Evolutionary conservation across 2,113 vertebrate genomes (phyloP).

Genomic region (Hippocampus comes): DNA sequence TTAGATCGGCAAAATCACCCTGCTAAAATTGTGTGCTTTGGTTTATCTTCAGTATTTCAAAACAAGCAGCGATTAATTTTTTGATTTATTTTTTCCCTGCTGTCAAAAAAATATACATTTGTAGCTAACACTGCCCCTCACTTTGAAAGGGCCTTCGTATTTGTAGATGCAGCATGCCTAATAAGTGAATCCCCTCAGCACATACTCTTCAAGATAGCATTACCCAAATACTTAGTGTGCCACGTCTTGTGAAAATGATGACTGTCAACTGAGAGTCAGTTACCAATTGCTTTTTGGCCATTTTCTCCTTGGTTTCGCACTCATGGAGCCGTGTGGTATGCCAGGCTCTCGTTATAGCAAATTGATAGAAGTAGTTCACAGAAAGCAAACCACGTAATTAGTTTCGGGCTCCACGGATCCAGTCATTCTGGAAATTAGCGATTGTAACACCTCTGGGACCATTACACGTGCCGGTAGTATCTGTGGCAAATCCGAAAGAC

Average conservation of each 20-base stretch:
- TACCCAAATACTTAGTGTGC: constrained; percentile 16
- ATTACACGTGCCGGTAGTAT: neutral
- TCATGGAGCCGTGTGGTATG: constrained; percentile 4
- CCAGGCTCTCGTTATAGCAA: constrained; percentile 43
- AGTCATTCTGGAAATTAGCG: constrained; percentile 48
- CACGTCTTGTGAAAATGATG: constrained; percentile 18
- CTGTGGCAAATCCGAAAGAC: constrained; percentile 34
- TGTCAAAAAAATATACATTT: constrained; percentile 30
- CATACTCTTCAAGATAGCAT: constrained; percentile 26
- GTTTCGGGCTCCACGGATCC: constrained; percentile 50
- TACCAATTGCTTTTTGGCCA: constrained; percentile 22
- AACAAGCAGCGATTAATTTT: neutral
- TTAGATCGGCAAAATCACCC: neutral
- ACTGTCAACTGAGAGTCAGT: constrained; percentile 25
- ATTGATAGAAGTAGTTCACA: constrained; percentile 61
- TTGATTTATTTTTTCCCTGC: neutral
- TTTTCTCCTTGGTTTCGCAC: constrained; percentile 23
- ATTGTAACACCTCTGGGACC: constrained; percentile 35
- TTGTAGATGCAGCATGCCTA: constrained; percentile 30
- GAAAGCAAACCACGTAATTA: constrained; percentile 60
- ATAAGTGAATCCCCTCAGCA: constrained; percentile 34
- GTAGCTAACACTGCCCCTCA: constrained; percentile 13
- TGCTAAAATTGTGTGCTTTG: constrained; percentile 1
- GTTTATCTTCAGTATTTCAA: constrained; percentile 15
- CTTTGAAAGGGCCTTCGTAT: constrained; percentile 29